Base-by-base conservation (phyloP, 2,888 invertebrate genomes). In the Protophormia terraenovae region DNA sequence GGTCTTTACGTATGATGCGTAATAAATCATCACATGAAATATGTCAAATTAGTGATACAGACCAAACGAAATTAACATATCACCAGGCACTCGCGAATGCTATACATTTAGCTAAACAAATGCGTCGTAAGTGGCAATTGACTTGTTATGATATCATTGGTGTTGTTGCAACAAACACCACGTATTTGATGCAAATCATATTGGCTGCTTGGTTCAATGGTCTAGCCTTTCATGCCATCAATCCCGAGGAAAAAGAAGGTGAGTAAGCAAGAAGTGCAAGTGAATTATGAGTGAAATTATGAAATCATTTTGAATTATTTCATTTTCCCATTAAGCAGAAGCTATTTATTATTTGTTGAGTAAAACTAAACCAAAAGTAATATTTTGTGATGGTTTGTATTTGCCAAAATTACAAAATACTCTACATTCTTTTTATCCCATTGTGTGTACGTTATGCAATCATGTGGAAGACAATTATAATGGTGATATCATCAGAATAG, bases 181-280 rank as follows among this genome's bases (percentile, higher is more conserved):
- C 88, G 0, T 88, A 90, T 78, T 24, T 90, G 41, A 88, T 89
- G 1, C 87, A 89, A 0, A 38, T 90, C 27, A 88, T 87, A 27
- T 89, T 90, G 67, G 91, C 90, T 6, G 89, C 90, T 6, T 84
- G 90, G 16, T 90, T 91, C 69, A 90, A 90, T 80, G 89, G 89
- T 10, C 87, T 89, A 0, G 87, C 89, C n/a, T 88, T 89, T 35
- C 90, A 90, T 66, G 89, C 89, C 19, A 85, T 90, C 29, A 90
- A 89, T 69, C 87, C 87, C 0, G 87, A 79, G 1, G 24, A 87
- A 29, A 89, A 89, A 53, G 82, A 87, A 76, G 86, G 86, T 86
- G n/a, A 72, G 76, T 62, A n/a, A n/a, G 3, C 4, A 12, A 10
- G 12, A 41, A 38, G 45, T 29, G 27, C 32, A 29, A 5, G 22